Evolutionary conservation across 1,140 invertebrate species (phyloP).

Genomic region (Drosophila miranda): DNA sequence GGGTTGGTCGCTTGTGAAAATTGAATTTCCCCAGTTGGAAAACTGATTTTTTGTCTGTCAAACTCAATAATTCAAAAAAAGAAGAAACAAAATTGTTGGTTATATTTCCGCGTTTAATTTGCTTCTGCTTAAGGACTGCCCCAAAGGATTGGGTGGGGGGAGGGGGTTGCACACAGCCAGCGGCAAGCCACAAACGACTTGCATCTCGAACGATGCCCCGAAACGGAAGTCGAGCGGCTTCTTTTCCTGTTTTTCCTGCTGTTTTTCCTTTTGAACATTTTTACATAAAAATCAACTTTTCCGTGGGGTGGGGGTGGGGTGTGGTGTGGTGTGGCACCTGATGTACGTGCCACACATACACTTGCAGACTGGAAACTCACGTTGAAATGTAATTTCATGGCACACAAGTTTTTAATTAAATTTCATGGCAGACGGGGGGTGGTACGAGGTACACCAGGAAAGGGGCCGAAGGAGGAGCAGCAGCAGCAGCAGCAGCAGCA

Average conservation of each 20-base stretch:
- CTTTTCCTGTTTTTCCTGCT: conserved; percentile 16
- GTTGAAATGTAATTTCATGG: conserved; percentile 81
- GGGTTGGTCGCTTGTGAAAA: too few relatives aligned
- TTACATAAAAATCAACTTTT: conserved; percentile 63
- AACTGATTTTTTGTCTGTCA: conserved; percentile 39
- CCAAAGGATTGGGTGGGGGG: background rate
- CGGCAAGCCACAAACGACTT: conserved; percentile 28
- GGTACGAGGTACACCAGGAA: conserved; percentile 25
- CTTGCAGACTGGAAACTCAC: conserved; percentile 52
- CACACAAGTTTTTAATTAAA: conserved; percentile 82
- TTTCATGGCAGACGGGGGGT: conserved; percentile 66
- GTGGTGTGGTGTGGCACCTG: conserved; percentile 43
- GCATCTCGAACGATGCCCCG: conserved; percentile 51
- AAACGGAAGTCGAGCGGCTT: conserved; percentile 53
- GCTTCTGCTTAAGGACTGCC: conserved; percentile 27
- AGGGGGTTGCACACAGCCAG: conserved; percentile 2
- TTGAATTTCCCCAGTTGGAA: background rate
- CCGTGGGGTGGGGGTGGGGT: conserved; percentile 37
- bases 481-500: conserved; percentile 11
- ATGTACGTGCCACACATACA: conserved; percentile 9
- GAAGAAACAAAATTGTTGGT: conserved; percentile 20
- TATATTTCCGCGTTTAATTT: conserved; percentile 45
- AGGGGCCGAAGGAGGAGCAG: background rate
- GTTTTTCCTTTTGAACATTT: conserved; percentile 38
- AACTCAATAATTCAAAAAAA: conserved; percentile 35